Percentiles rank a stretch among this genome's conserved stretches.
Evolutionary conservation across 2,113 vertebrate species (phyloP).

Genomic region (Mesembrinibis cayennensis): DNA sequence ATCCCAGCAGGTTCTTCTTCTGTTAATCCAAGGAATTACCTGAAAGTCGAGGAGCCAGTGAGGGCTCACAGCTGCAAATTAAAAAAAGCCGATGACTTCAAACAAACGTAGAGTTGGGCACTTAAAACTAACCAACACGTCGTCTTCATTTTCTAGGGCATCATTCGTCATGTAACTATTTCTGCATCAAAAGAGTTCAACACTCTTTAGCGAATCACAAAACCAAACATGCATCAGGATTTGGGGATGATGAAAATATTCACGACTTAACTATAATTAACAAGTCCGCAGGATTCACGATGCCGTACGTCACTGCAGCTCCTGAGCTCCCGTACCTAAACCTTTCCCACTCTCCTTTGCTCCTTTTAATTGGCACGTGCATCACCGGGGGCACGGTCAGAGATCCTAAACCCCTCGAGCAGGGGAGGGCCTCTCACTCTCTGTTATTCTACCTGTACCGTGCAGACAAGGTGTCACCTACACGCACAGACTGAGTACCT

Average conservation of each 20-base stretch:
- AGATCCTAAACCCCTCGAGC: neutral
- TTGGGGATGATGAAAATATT: neutral
- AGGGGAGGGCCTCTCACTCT: neutral
- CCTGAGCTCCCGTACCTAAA: neutral
- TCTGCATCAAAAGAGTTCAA: neutral
- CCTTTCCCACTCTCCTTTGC: neutral
- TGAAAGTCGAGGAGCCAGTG: neutral
- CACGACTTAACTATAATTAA: neutral
- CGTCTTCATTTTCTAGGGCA: neutral
- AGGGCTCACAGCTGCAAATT: neutral
- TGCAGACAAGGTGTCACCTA: neutral
- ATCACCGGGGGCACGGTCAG: neutral
- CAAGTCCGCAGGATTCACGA: neutral
- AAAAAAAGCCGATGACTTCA: neutral
- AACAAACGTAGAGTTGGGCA: fast-evolving
- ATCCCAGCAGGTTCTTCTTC: neutral
- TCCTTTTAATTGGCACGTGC: neutral
- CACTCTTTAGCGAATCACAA: neutral
- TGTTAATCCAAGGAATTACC: neutral
- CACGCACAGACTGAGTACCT: fast-evolving
- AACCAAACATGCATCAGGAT: fast-evolving
- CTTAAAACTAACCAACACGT: neutral
- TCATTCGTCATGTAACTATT: neutral
- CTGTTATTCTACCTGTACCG: fast-evolving
- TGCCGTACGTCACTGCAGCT: neutral